These are phyloP conservation scores for Fopius arisanus DNA, from an alignment of 1,140 invertebrate genomes.

Conservation along the genomic window DNA sequence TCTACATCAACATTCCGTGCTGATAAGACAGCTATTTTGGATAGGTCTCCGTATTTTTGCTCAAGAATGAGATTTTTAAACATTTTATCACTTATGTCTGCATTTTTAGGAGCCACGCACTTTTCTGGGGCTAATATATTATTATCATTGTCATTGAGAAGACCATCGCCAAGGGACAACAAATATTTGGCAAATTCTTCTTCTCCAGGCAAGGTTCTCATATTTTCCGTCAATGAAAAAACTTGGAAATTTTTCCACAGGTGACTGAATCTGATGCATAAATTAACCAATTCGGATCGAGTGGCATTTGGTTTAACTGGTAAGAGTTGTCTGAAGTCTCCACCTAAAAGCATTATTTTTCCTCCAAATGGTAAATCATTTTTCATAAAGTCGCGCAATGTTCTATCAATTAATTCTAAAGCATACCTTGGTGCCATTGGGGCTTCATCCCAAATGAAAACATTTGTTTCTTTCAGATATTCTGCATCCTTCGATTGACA, in stretches of 20 bases:
- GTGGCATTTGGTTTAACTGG: slow-evolving; percentile 37
- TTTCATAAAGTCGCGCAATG: slow-evolving; percentile 32
- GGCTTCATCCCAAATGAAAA: too few species aligned
- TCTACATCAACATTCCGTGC: slow-evolving; percentile 37
- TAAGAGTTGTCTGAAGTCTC: slow-evolving; percentile 41
- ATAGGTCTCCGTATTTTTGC: background rate
- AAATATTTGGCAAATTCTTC: slow-evolving; percentile 29
- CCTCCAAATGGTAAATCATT: slow-evolving; percentile 38
- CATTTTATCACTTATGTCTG: background rate
- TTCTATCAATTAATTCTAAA: slow-evolving; percentile 36
- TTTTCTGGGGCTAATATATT: slow-evolving; percentile 16
- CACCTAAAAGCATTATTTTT: slow-evolving; percentile 40
- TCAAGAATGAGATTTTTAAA: slow-evolving; percentile 1
- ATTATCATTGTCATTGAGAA: slow-evolving; percentile 21
- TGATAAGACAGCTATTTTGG: slow-evolving; percentile 30
- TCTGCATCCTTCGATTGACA: slow-evolving; percentile 40
- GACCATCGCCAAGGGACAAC: slow-evolving; percentile 31
- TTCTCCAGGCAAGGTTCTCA: slow-evolving; percentile 29
- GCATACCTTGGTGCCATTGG: slow-evolving; percentile 32
- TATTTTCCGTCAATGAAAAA: slow-evolving; percentile 32
- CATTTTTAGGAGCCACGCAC: background rate
- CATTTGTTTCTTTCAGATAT: slow-evolving; percentile 25
- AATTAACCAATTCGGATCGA: slow-evolving; percentile 35
- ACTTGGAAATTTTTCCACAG: slow-evolving; percentile 27
- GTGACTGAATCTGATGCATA: slow-evolving; percentile 31